These are phyloP conservation scores for Drosophila pachea DNA, from an alignment of 1,140 invertebrate species.

Conservation along the genomic window DNA sequence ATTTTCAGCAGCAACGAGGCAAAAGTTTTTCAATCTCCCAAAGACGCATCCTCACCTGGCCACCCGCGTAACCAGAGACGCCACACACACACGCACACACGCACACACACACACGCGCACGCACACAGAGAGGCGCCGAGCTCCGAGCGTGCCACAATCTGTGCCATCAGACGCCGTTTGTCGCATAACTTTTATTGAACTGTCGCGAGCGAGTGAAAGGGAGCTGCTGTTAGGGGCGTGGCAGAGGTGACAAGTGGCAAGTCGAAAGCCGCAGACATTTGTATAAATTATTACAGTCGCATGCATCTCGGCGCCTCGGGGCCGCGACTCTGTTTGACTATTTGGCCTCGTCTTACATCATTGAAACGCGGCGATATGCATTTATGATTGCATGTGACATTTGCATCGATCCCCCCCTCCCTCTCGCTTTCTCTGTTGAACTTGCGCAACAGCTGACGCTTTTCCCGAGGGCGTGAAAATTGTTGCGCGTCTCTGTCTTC, in stretches of 20 bases:
- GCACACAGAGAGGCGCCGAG: too few species aligned
- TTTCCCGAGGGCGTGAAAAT: slow-evolving; percentile 32
- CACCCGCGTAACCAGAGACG: slow-evolving; percentile 1
- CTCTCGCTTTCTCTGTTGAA: neutral
- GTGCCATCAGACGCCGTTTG: slow-evolving; percentile 62
- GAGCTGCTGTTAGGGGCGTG: slow-evolving; percentile 10
- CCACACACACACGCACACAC: neutral
- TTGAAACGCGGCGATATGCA: slow-evolving; percentile 50
- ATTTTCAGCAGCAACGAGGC: slow-evolving; percentile 69
- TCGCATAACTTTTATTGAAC: slow-evolving; percentile 75
- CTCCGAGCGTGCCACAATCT: slow-evolving; percentile 40
- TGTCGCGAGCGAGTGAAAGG: slow-evolving; percentile 33
- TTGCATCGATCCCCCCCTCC: slow-evolving; percentile 43
- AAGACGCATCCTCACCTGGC: slow-evolving; percentile 36
- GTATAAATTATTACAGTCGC: slow-evolving; percentile 69
- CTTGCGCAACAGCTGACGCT: slow-evolving; percentile 42
- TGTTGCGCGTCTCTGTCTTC: slow-evolving; percentile 25
- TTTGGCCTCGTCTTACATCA: slow-evolving; percentile 8
- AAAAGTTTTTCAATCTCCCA: slow-evolving; percentile 71
- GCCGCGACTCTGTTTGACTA: slow-evolving; percentile 27
- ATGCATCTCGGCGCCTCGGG: slow-evolving; percentile 25
- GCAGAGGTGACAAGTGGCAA: slow-evolving; percentile 67
- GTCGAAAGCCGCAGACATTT: slow-evolving; percentile 74
- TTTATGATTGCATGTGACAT: slow-evolving; percentile 72
- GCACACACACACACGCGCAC: too few species aligned